Base-by-base conservation (phyloP, 2,113 vertebrate genomes). In the Morphnarchus princeps region DNA sequence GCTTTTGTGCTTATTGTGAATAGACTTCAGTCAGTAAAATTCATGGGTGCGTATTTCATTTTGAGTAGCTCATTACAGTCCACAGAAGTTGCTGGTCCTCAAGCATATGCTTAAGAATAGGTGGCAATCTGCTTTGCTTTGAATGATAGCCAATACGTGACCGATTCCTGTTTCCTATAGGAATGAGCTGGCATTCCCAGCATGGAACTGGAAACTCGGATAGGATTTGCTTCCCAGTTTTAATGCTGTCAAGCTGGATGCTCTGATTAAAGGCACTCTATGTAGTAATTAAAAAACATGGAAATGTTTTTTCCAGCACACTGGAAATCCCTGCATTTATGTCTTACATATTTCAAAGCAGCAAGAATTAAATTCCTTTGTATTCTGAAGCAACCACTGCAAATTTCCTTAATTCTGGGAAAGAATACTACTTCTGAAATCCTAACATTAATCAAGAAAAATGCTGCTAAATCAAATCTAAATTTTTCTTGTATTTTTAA, bases 201-300 rank as follows among this genome's bases (percentile, higher is more conserved):
- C n/a, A 28, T 17, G 32, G 59, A 82, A 74, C 61, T 89, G 72
- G 34, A 71, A 92, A 55, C 57, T 71, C 9, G 0, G 43, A 34
- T 21, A 49, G 26, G 12, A 84, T 73, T 82, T 38, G 61, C 54
- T 93, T 93, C 83, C 84, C 77, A 77, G 58, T 57, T 87, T 79
- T 91, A 84, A 89, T 47, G 65, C 21, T 69, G 57, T 82, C 69
- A 67, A 65, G 82, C 34, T 87, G 73, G 72, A 72, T 85, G 81
- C 73, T 94, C 74, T 80, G 73, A 91, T 90, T 82, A 89, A 89
- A 93, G 69, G 18, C 47, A 63, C 19, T 82, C 15, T 8, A 77
- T 28, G 38, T 25, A 74, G 42, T 43, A 79, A 91, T 87, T 94
- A 82, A 83, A 93, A 84, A 55, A 7, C 38, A 84, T 15, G 38